Base-by-base conservation (phyloP, 2,888 invertebrate genomes). In the Antheraea yamamai region DNA sequence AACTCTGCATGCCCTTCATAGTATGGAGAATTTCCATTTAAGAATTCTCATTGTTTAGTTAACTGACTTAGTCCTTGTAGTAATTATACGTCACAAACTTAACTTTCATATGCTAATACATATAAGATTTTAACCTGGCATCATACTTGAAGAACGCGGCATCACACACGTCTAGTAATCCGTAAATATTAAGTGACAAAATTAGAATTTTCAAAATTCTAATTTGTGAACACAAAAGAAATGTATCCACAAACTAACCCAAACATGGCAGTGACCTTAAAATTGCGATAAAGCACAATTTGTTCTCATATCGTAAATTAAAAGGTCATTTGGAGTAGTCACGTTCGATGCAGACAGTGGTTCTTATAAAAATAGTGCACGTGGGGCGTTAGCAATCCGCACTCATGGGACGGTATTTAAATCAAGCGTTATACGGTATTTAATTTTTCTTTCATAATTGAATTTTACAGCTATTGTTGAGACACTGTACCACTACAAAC, bases 341-440 rank as follows among this genome's bases (percentile, higher is more conserved):
- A 23, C 23, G 12, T 61, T 61, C 61, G 23, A 23, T 61, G 23
- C n/a, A 61, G 23, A 61, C 61, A 81, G 78, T 79, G 76, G 77
- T 80, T 78, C 68, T 52, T 55, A 72, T 72, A 58, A 70, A 70
- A 72, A 86, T 87, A 89, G 88, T 87, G 87, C 87, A 85, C 87
- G 87, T 87, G 82, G 88, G 85, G 87, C 89, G 83, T 82, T 79
- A 87, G 88, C 89, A 91, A 91, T 90, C 64, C 92, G 94, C 92
- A 93, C 93, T 93, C 94, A 93, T 93, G 93, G 92, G 93, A 90
- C 87, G 84, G 86, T 83, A 51, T 64, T 75, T 72, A 64, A 74
- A 47, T 73, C 58, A 61, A 35, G 23, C 64, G 23, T 39, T 16
- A 14, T 64, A 64, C 20, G 4, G 12, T 14, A 64, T 30, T 66